phyloP scores from a whole-genome alignment of 2,797 vertebrate species.

The Bradypodion ventrale region DNA sequence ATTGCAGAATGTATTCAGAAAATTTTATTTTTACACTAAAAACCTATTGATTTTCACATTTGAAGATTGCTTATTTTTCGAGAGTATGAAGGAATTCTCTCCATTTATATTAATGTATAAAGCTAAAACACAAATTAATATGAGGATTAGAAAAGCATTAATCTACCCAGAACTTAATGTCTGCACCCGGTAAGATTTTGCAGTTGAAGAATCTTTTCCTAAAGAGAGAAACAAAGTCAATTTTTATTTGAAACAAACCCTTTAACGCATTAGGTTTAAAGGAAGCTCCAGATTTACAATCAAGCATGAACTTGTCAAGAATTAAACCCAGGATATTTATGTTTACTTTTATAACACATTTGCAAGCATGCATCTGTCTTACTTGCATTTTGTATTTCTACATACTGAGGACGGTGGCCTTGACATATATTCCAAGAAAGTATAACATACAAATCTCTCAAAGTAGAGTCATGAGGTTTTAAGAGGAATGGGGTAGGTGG shows the following conservation, averaged over 20 bases:
- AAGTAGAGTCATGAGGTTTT: not conserved
- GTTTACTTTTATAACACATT: not conserved
- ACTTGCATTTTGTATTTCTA: not conserved
- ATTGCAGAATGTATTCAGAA: not conserved
- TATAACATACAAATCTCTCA: not conserved
- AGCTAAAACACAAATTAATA: constrained; percentile 1
- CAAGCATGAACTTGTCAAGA: not conserved
- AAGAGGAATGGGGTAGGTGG: no score
- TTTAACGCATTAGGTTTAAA: not conserved
- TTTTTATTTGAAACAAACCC: not conserved
- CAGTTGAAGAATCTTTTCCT: not conserved
- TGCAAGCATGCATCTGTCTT: not conserved
- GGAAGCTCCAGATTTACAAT: not conserved
- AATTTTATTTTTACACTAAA: constrained; percentile 16
- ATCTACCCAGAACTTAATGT: not conserved
- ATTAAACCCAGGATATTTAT: not conserved
- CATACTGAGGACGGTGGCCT: not conserved
- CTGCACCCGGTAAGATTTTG: not conserved
- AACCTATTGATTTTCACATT: constrained; percentile 20
- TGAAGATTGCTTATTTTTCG: not conserved
- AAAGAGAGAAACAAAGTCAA: not conserved
- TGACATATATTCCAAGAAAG: not conserved
- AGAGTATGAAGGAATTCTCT: not conserved
- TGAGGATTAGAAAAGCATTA: not conserved
- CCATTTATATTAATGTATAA: not conserved